Conservation (phyloP, 2,113 vertebrate species). For the Piprites chloris region DNA sequence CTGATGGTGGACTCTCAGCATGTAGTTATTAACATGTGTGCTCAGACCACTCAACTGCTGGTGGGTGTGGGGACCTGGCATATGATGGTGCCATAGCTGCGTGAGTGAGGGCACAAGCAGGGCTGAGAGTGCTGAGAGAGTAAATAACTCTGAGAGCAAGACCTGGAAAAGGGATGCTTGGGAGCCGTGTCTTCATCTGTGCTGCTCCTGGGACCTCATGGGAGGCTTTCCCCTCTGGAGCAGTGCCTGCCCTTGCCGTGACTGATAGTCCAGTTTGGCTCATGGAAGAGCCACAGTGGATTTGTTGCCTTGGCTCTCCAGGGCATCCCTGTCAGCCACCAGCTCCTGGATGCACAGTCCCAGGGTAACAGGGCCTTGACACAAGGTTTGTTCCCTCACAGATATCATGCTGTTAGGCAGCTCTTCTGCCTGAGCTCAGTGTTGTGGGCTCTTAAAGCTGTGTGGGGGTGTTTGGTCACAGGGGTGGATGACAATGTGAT, state of each 20-base stretch:
- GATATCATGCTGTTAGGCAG: background rate
- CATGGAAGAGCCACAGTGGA: background rate
- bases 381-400: background rate
- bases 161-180: background rate
- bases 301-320: background rate
- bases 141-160: background rate
- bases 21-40: background rate
- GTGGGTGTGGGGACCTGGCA: accelerated
- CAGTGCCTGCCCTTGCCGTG: background rate
- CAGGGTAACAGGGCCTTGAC: background rate
- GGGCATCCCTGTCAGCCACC: background rate
- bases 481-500: background rate
- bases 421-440: background rate
- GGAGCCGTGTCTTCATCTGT: background rate
- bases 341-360: background rate
- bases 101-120: background rate
- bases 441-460: background rate
- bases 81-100: background rate
- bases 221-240: background rate
- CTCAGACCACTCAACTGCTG: accelerated
- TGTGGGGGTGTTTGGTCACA: background rate
- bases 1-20: background rate
- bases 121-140: background rate
- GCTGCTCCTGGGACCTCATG: background rate
- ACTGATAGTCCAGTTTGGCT: background rate